Percentiles rank a stretch among this genome's conserved stretches.
Evolutionary conservation across 35 echinoderm and acorn worm species (phyloP).

Genomic region (Patiria miniata): DNA sequence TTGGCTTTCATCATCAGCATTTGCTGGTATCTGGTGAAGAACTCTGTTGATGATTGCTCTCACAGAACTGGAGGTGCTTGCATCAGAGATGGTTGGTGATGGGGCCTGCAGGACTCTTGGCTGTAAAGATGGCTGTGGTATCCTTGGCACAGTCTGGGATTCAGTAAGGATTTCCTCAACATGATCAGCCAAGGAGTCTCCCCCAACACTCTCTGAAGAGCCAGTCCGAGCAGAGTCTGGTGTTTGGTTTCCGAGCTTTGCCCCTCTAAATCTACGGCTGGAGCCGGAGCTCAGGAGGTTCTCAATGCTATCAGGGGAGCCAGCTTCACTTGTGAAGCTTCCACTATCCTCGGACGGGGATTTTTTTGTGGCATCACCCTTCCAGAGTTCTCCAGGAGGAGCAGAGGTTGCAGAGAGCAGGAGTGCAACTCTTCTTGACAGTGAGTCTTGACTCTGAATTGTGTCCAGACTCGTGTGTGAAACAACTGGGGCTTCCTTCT

Average conservation of each 20-base stretch:
- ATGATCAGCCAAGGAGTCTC: slow-evolving; percentile 57
- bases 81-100: slow-evolving; percentile 68
- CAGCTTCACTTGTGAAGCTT: background rate
- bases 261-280: slow-evolving; percentile 30
- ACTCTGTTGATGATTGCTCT: slow-evolving; percentile 69
- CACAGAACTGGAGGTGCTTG: slow-evolving; percentile 75
- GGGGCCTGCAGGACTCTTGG: slow-evolving; percentile 5
- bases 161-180: slow-evolving; percentile 38
- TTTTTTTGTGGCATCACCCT: background rate
- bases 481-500: background rate
- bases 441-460: background rate
- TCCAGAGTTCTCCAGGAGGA: background rate
- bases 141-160: slow-evolving; percentile 34
- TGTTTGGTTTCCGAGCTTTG: slow-evolving; percentile 11
- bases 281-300: slow-evolving; percentile 26
- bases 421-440: slow-evolving; percentile 19
- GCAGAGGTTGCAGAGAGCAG: background rate
- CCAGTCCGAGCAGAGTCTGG: slow-evolving; percentile 23
- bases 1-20: background rate
- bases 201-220: slow-evolving; percentile 32
- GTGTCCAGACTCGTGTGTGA: slow-evolving; percentile 12
- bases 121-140: background rate
- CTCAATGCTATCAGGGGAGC: slow-evolving; percentile 68
- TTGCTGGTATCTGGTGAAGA: slow-evolving; percentile 36
- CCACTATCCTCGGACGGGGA: slow-evolving; percentile 19